Evolutionary conservation across 37 sponge, comb jelly and placozoan species (phyloP), one percentile per base, ranked within the genome.

Genomic region (Beroe forskalii): DNA sequence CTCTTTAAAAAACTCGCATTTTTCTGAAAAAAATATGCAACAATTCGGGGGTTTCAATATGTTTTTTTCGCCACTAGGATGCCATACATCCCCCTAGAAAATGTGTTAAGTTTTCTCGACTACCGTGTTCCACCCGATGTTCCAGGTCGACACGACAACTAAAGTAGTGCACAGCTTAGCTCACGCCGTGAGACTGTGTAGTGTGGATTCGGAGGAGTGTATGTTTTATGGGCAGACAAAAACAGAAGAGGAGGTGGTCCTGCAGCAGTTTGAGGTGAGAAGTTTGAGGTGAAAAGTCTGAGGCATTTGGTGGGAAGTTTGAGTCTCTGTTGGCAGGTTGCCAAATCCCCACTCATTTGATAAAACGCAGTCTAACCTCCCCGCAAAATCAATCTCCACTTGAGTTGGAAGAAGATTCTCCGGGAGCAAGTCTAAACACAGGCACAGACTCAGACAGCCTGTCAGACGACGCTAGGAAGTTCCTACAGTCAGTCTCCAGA

Each of bases 101-200:
- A 64, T n/a, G 8, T 64, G 22, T 4, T 24, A 64, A 64, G 23
- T 64, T 64, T 14, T 24, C 67, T 14, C 28, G n/a, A 55, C 17
- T 9, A 17, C 60, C 60, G 17, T 19, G 9, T 19, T 6, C 12
- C 6, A 48, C 55, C 12, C 55, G 55, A 48, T 38, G 20, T 44
- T 44, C 6, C 86, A 80, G 86, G 86, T 80, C 0, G 86, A 80
- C 30, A 43, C 55, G 3, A 42, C 86, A 17, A 80, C 86, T 22
- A 80, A 80, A 42, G 55, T 80, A 48, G 22, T 80, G 30, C 86
- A 80, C 55, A 28, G 38, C 30, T 48, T 80, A 22, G 86, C 86
- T 9, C 86, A 80, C 55, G 86, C 86, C 12, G 86, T 80, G 38
- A 3, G 86, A 43, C 55, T 80, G 86, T 80, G 86, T 24, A 44